phyloP scores from a whole-genome alignment of 2,113 vertebrate species.

The Microcebus griseorufus region DNA sequence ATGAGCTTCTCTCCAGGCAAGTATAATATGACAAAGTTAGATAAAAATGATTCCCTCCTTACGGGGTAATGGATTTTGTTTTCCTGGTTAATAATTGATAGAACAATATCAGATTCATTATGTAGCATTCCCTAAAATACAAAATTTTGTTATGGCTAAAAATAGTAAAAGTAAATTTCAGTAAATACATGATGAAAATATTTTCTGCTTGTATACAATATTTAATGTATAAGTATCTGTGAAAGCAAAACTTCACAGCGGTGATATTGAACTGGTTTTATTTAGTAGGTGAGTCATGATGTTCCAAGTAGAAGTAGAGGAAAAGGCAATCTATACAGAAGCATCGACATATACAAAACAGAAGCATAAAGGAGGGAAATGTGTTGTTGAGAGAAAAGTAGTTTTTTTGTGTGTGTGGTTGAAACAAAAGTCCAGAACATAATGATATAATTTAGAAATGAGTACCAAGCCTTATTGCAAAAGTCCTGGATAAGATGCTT shows the following conservation, averaged over 20 bases:
- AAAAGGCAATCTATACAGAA: background rate
- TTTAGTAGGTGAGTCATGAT: background rate
- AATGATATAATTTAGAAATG: background rate
- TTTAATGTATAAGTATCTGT: background rate
- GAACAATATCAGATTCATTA: background rate
- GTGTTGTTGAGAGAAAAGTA: background rate
- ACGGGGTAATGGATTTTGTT: background rate
- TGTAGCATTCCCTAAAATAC: background rate
- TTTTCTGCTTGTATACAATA: background rate
- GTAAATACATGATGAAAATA: background rate
- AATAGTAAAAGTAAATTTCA: background rate
- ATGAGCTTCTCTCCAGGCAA: background rate
- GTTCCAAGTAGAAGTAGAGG: background rate
- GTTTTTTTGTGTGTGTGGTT: background rate
- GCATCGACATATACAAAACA: background rate
- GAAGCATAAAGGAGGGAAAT: background rate
- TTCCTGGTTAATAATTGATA: background rate
- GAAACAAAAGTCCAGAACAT: background rate
- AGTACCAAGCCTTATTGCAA: background rate
- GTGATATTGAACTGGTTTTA: background rate
- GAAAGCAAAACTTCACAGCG: background rate
- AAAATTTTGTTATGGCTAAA: background rate
- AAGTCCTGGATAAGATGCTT: background rate
- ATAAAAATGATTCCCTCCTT: background rate
- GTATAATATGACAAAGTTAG: background rate